A percentile compares a stretch with the other conserved stretches of the same genome.
Evolutionary conservation across 2,888 invertebrate genomes (phyloP).

Genomic region (Aspidiotus rigidus): DNA sequence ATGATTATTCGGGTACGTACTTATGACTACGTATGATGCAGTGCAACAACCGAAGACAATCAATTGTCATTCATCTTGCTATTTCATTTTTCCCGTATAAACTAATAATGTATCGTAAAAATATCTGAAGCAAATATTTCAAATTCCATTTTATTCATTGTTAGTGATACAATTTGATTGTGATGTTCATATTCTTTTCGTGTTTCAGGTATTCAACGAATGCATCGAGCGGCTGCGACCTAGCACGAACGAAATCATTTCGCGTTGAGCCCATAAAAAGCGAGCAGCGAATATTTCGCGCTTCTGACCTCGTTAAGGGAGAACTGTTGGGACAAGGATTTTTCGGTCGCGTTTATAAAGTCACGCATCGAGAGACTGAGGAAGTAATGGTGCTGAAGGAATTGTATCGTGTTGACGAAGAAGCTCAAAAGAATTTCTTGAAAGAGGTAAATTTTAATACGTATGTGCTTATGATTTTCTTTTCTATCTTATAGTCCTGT

Average conservation of each 20-base stretch:
- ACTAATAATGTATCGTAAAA: too few relatives aligned
- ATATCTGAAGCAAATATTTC: too few relatives aligned
- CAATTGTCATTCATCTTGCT: too few relatives aligned
- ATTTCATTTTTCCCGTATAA: too few relatives aligned
- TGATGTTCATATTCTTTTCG: not conserved
- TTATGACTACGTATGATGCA: too few relatives aligned
- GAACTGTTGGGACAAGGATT: slow-evolving; percentile 83
- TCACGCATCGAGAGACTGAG: slow-evolving; percentile 78
- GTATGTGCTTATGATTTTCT: not conserved
- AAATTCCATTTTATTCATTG: too few relatives aligned
- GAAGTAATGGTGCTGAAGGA: slow-evolving; percentile 95
- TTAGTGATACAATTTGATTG: too few relatives aligned
- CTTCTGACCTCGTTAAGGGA: slow-evolving; percentile 77
- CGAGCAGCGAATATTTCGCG: slow-evolving; percentile 68
- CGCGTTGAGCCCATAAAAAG: slow-evolving; percentile 55
- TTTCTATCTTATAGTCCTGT: too few relatives aligned
- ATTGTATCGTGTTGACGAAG: slow-evolving; percentile 83
- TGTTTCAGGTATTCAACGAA: slow-evolving; percentile 38
- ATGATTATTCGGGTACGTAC: too few relatives aligned
- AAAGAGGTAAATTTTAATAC: slow-evolving; percentile 58
- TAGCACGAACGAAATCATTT: slow-evolving; percentile 81
- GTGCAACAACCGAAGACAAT: too few relatives aligned
- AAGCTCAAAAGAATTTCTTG: slow-evolving; percentile 85
- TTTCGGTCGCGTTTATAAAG: slow-evolving; percentile 86
- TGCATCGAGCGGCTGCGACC: slow-evolving; percentile 50